phyloP scores from a whole-genome alignment of 2,113 vertebrate genomes.

The Clarias gariepinus region DNA sequence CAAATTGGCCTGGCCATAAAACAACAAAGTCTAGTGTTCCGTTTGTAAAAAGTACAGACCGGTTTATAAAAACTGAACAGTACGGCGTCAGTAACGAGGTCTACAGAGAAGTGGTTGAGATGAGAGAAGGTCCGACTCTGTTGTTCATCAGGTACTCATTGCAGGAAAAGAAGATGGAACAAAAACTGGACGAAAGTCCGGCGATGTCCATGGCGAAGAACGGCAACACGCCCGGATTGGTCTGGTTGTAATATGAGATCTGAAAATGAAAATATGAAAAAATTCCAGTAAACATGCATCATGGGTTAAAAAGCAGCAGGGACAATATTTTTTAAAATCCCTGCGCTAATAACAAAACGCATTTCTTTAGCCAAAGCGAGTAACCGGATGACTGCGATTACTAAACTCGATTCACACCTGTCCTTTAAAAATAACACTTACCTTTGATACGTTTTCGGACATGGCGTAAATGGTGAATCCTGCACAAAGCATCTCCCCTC shows the following conservation, averaged over 20 bases:
- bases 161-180: constrained; percentile 79
- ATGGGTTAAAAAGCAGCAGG: background rate
- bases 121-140: constrained; percentile 56
- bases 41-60: background rate
- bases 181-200: constrained; percentile 87
- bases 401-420: too few relatives aligned
- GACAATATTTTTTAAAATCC: background rate
- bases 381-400: background rate
- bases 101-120: constrained; percentile 13
- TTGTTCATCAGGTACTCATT: constrained; percentile 82
- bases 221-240: constrained; percentile 80
- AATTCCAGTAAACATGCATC: background rate
- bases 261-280: constrained; percentile 49
- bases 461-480: constrained; percentile 86
- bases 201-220: constrained; percentile 87
- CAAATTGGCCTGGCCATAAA: background rate
- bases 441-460: constrained; percentile 78
- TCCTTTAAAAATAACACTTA: constrained; percentile 53
- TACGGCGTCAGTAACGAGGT: background rate
- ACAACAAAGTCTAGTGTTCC: background rate
- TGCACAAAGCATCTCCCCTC: constrained; percentile 87
- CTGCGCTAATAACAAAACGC: background rate
- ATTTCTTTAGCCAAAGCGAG: background rate
- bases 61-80: background rate
- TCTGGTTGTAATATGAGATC: constrained; percentile 93